phyloP scores from a whole-genome alignment of 2,888 invertebrate species.

The Morpho helenor region DNA sequence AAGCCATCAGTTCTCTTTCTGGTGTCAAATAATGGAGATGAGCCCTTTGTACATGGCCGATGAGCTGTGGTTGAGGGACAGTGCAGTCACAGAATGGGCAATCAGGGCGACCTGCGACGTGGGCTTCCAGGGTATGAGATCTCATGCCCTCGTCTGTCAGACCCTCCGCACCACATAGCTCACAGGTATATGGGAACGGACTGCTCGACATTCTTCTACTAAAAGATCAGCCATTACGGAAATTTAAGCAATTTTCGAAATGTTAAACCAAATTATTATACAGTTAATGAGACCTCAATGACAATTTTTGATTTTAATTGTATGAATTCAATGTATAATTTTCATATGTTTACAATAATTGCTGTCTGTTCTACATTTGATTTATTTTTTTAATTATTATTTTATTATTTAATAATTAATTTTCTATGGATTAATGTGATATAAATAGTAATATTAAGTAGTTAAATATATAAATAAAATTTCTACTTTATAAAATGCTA shows the following conservation, averaged over 20 bases:
- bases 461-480: too few species aligned
- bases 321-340: too few species aligned
- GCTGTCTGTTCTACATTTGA: too few species aligned
- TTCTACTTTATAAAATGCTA: too few species aligned
- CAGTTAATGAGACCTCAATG: too few species aligned
- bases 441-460: too few species aligned
- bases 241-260: background rate
- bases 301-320: too few species aligned
- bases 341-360: too few species aligned
- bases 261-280: too few species aligned
- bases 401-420: too few species aligned
- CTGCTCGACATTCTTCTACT: constrained; percentile 55
- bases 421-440: too few species aligned
- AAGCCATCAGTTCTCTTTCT: constrained; percentile 86
- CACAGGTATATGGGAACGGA: constrained; percentile 82
- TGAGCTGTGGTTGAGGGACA: constrained; percentile 85
- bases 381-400: too few species aligned
- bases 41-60: constrained; percentile 90
- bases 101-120: constrained; percentile 87
- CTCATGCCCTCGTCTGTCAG: constrained; percentile 89
- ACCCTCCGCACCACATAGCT: constrained; percentile 91
- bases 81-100: constrained; percentile 91
- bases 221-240: background rate
- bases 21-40: constrained; percentile 91
- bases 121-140: constrained; percentile 87